Evolutionary conservation across 2,888 invertebrate genomes (phyloP), one percentile per base, ranked within the genome.

Genomic region (Pyrochroa serraticornis): DNA sequence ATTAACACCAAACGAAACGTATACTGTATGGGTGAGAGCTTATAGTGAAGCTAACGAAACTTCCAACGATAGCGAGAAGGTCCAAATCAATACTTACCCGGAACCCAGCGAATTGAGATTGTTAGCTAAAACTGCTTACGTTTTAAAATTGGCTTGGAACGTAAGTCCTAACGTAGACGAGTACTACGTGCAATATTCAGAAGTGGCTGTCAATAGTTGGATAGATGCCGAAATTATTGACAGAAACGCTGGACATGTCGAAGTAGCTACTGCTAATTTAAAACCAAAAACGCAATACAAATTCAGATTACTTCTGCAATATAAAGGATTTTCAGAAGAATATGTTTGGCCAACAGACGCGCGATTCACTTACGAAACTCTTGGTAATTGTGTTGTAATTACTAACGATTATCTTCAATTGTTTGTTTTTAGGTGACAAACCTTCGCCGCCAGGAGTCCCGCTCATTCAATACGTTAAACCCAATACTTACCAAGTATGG

Each of bases 361-460:
- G 8, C 81, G 85, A 42, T 92, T 91, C 73, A 84, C 83, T 7
- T 93, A 86, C 74, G 89, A 90, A 79, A 94, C 95, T 1, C 78
- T 87, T 8, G 89, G 90, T 90, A 79, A 22, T 22, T 22, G 5
- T 3, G 2, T 22, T 22, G 2, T 5, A 22, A 2, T 22, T 22
- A 2, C 22, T 22, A 38, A 41, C 13, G 42, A 35, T 10, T 35
- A 35, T n/a, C n/a, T n/a, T n/a, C n/a, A n/a, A n/a, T n/a, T n/a
- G n/a, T n/a, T 9, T 35, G 42, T 41, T 66, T 63, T 58, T 58
- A 88, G 91, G 90, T 6, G 92, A 92, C 73, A 84, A 88, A 8
- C 96, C 95, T 0, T 88, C 89, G 37, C 81, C 87, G 1, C 95
- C 95, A 0, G 92, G 92, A 0, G 82, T 84, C 3, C 90, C 95